Base-by-base conservation (phyloP, 2,888 invertebrate species). In the Galerucella pusilla region DNA sequence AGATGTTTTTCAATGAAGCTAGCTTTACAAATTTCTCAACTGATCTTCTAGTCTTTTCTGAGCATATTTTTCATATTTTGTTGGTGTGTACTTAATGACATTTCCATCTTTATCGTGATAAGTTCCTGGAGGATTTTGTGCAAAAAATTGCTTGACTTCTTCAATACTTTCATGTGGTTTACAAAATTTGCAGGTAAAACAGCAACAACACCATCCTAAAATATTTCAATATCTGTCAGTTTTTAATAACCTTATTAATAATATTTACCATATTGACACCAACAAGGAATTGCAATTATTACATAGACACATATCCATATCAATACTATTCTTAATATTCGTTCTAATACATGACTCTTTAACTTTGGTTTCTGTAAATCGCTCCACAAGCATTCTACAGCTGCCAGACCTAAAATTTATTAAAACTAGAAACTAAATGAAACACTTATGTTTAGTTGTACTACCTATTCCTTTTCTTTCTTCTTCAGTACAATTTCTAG, bases 191-290 rank as follows among this genome's bases (percentile, higher is more conserved):
- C 91, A 92, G 78, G 88, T 85, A 73, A 85, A 90, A 79, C 89
- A 90, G 75, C 90, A 90, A 73, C 90, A 92, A 79, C 92, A 92
- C 91, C 92, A 91, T 72, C 92, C 92, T 92, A 75, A 70, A 80
- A 82, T 49, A 57, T 0, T 16, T 68, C 12, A 42, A 14, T 65
- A 54, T 52, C 6, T 64, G 6, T 54, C 42, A 25, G 16, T n/a
- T 46, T 28, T 52, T 11, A 49, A 7, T 60, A 65, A 65, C n/a
- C 49, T 12, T 2, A 54, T 11, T n/a, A 63, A 3, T 28, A 46
- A 20, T 57, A 73, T 66, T 78, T 82, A 88, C 90, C 90, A 85
- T 85, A 87, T 68, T 88, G 88, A 80, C 89, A 90, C 90, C 90
- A 90, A 68, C 87, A 87, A 1, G 89, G 89, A 67, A 90, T 84